A percentile compares a stretch with the other conserved stretches of the same genome.
These are phyloP conservation scores for Lycophotia porphyrea DNA, from an alignment of 2,888 invertebrate genomes.

Conservation along the genomic window DNA sequence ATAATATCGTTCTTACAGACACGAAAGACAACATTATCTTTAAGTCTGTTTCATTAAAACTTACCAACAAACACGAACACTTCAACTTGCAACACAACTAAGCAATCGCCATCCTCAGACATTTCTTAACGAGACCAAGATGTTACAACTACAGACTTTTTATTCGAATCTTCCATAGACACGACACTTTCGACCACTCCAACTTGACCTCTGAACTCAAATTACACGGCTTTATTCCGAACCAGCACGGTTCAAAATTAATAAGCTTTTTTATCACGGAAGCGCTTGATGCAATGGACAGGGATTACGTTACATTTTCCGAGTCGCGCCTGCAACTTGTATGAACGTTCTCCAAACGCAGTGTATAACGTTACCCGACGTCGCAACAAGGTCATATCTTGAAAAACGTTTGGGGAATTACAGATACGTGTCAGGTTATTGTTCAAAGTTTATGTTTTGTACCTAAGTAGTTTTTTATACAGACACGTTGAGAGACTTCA, in stretches of 20 bases:
- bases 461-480: conserved; percentile 9
- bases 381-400: conserved; percentile 47
- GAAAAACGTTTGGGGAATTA: conserved; percentile 40
- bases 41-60: conserved; percentile 15
- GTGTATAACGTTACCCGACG: conserved; percentile 17
- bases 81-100: conserved; percentile 47
- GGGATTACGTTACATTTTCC: conserved; percentile 49
- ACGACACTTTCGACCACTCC: conserved; percentile 48
- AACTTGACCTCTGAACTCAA: conserved; percentile 43
- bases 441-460: conserved; percentile 26
- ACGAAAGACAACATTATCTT: background rate
- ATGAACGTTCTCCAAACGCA: conserved; percentile 38
- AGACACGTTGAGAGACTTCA: background rate
- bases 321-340: conserved; percentile 35
- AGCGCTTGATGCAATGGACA: conserved; percentile 27
- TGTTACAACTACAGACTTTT: conserved; percentile 64
- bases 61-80: conserved; percentile 34
- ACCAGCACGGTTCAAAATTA: conserved; percentile 42
- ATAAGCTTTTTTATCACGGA: conserved; percentile 14
- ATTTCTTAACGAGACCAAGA: conserved; percentile 65
- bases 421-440: conserved; percentile 28
- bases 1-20: background rate
- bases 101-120: conserved; percentile 34
- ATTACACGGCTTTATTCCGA: conserved; percentile 23
- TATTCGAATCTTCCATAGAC: conserved; percentile 69